Conservation (phyloP, 1,140 invertebrate genomes). For the Luehdorfia chinensis region DNA sequence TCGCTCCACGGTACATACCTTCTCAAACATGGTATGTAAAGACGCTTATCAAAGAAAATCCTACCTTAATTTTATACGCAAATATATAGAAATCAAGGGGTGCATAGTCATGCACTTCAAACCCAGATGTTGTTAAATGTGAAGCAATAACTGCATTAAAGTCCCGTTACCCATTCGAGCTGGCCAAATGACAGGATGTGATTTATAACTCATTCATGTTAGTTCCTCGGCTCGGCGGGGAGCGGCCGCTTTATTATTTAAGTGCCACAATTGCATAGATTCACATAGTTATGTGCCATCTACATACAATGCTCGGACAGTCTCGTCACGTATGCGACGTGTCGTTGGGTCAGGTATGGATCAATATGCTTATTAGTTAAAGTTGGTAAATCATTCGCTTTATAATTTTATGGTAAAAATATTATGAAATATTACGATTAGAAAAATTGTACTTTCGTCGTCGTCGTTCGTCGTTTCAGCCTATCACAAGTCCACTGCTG, state of each 20-base stretch:
- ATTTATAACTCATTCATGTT: constrained; percentile 45
- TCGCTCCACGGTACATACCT: too few species aligned
- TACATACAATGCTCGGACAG: constrained; percentile 7
- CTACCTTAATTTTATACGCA: constrained; percentile 5
- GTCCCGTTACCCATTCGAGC: constrained; percentile 30
- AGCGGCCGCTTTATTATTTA: constrained; percentile 22
- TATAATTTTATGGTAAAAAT: neutral
- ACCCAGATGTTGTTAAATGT: constrained; percentile 14
- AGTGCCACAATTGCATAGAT: constrained; percentile 19
- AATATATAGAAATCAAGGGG: constrained; percentile 6
- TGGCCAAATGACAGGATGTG: constrained; percentile 34
- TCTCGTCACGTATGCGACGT: constrained; percentile 2
- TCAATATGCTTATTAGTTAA: neutral
- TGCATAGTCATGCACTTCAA: neutral
- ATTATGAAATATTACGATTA: neutral
- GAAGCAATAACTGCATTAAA: constrained; percentile 18
- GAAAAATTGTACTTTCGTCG: too few species aligned
- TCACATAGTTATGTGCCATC: constrained; percentile 12
- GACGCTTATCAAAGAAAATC: neutral
- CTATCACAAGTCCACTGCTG: too few species aligned
- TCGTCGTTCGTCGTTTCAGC: too few species aligned
- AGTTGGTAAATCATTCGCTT: neutral
- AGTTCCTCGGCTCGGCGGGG: constrained; percentile 2
- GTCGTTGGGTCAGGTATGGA: neutral
- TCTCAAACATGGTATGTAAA: too few species aligned